Base-by-base conservation (phyloP, 92 coral and sea anemone genomes). In the Parazoanthus swiftii region DNA sequence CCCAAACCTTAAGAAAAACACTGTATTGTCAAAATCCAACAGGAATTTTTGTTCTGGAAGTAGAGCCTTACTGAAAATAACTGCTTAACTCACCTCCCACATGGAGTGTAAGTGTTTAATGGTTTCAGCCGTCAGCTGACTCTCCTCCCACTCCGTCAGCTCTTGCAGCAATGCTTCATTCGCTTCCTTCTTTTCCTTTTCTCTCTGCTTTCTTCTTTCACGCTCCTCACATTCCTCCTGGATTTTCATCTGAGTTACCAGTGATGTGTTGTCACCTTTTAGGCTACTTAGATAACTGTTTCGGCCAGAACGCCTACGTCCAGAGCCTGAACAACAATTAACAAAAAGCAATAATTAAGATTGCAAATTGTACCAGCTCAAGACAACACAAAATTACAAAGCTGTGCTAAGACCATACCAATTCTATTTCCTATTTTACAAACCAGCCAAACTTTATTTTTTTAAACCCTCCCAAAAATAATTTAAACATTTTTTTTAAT, bases 141-240 rank as follows among this genome's bases (percentile, higher is more conserved):
- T 91, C 80, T 91, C 90, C 81, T 97, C 99, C 99, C 99, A 97
- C 43, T 95, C 99, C 9, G 89, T 89, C 63, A 97, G 89, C 70
- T 97, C 99, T 82, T 93, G 97, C 81, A 97, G 91, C 75, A 97
- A 63, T 43, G 96, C 99, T 79, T 95, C 94, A 51, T 97, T 97
- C 5, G 99, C 99, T 71, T 95, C 99, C 80, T 92, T 95, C 88
- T 94, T 95, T 76, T 95, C 99, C 81, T 97, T 97, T 77, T 97
- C 99, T 42, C 96, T 94, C 59, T 89, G 90, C 68, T 95, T 92
- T 25, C 97, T 91, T 26, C 94, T 89, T 75, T 97, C 99, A 13
- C 93, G 94, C 76, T 97, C 97, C 74, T 88, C 93, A 36, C 92
- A 86, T 81, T 97, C 98, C 88, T 97, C 97, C 66, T 92, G 94